phyloP scores from a whole-genome alignment of 2,113 vertebrate species.

The Psammodynastes pulverulentus region DNA sequence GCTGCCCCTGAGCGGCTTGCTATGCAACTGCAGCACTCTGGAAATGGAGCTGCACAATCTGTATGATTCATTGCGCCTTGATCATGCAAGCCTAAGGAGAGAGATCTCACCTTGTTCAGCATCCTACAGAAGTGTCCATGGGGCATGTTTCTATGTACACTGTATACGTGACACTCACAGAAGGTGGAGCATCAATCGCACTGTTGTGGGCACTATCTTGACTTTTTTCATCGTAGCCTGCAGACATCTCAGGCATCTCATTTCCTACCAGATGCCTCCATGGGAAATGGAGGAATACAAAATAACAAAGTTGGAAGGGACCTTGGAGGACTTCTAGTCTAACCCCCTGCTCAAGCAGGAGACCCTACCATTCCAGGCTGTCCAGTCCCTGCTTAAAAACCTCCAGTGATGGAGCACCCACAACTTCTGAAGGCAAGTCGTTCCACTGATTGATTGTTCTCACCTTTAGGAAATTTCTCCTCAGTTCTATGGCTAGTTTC shows the following conservation, averaged over 20 bases:
- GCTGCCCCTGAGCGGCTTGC: constrained; percentile 39
- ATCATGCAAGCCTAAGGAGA: neutral
- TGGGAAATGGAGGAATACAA: neutral
- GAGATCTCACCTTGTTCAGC: neutral
- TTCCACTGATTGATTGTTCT: too few relatives aligned
- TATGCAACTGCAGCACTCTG: neutral
- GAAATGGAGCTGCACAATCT: neutral
- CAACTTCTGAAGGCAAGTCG: too few relatives aligned
- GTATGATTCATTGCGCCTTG: neutral
- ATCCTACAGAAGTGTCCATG: neutral
- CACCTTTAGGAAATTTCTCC: too few relatives aligned
- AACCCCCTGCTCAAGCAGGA: too few relatives aligned
- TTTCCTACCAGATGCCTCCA: neutral
- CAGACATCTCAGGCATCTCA: neutral
- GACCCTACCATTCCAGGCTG: too few relatives aligned
- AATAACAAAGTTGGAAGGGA: too few relatives aligned
- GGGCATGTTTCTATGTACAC: neutral
- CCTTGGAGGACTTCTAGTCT: too few relatives aligned
- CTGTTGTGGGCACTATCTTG: neutral
- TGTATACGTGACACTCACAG: neutral
- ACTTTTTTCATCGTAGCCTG: neutral
- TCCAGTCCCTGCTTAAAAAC: too few relatives aligned
- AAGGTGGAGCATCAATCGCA: neutral
- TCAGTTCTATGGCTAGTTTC: too few relatives aligned
- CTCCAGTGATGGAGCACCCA: too few relatives aligned